phyloP scores from a whole-genome alignment of 2,888 invertebrate species.

The Apamea sordens region DNA sequence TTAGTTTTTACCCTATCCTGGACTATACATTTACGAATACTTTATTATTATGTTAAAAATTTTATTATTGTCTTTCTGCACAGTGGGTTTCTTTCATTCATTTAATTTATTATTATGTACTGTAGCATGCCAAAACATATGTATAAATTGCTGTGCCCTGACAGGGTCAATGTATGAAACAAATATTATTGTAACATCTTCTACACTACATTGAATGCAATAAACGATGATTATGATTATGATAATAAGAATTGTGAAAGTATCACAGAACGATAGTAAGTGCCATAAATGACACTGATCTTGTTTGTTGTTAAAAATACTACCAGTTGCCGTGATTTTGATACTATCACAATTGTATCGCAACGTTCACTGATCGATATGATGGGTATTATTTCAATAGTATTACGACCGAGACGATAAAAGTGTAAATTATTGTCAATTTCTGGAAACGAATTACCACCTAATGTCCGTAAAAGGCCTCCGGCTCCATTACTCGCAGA shows the following conservation, averaged over 20 bases:
- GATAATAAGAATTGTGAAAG: not conserved
- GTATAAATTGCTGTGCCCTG: too few species aligned
- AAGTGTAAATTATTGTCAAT: conserved; percentile 20
- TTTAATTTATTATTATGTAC: too few species aligned
- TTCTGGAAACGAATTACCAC: conserved; percentile 38
- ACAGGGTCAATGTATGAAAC: too few species aligned
- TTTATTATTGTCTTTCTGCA: too few species aligned
- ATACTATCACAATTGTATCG: not conserved
- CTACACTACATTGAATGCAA: too few species aligned
- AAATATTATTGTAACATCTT: too few species aligned
- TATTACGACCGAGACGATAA: conserved; percentile 28
- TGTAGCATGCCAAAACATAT: too few species aligned
- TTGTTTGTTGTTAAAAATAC: not conserved
- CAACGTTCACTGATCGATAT: conserved; percentile 13
- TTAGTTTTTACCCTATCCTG: too few species aligned
- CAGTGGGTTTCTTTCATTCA: too few species aligned
- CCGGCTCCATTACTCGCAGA: conserved; percentile 22
- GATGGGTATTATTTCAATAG: conserved; percentile 19
- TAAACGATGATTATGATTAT: too few species aligned
- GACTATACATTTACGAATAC: too few species aligned
- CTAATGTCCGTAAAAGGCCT: conserved; percentile 13
- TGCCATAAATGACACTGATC: not conserved
- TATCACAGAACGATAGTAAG: not conserved
- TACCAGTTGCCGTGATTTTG: not conserved
- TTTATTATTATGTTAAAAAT: too few species aligned